Base-by-base conservation (phyloP, 2,888 invertebrate species). In the Ectobius pallidus region DNA sequence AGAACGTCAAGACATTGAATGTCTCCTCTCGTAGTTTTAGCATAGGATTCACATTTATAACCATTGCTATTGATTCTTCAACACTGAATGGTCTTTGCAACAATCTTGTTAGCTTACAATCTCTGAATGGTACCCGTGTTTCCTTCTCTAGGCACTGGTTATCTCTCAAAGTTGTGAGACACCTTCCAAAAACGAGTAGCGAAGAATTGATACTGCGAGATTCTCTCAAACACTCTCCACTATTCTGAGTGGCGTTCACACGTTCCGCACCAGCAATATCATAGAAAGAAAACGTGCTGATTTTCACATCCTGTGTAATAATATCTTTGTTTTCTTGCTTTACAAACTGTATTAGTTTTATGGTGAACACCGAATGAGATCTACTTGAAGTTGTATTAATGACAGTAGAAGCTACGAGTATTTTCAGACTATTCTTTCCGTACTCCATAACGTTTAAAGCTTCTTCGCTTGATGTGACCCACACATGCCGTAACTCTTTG, bases 191-290 rank as follows among this genome's bases (percentile, higher is more conserved):
- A n/a, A 94, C 93, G 81, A 94, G 85, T 9, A 98, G 85, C 1
- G 97, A 97, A 0, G 91, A 90, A 83, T 98, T 97, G 77, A 98
- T 98, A 76, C 91, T 92, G 70, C 92, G 90, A 0, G 96, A 93
- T 84, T 98, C 97, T 75, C 88, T 89, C 75, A 96, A 84, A 7
- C 95, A 84, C 4, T 89, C 87, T 49, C 92, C 94, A 1, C 86
- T 85, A 81, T 92, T 92, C 49, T 88, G 85, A 0, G 93, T 92
- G 79, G 92, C 93, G 58, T 90, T 89, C 0, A 89, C 85, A 1
- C 95, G 87, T 82, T 97, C 97, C n/a, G 93, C 91, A 0, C 97
- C 97, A 58, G 97, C 97, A 76, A 98, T 84, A 85, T 98, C 97
- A 83, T 95, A 96, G 79, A 98, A 92, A 0, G 94, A 91, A 77